Evolutionary conservation across 1,140 invertebrate genomes (phyloP).

Genomic region (Protaetia brevitarsis): DNA sequence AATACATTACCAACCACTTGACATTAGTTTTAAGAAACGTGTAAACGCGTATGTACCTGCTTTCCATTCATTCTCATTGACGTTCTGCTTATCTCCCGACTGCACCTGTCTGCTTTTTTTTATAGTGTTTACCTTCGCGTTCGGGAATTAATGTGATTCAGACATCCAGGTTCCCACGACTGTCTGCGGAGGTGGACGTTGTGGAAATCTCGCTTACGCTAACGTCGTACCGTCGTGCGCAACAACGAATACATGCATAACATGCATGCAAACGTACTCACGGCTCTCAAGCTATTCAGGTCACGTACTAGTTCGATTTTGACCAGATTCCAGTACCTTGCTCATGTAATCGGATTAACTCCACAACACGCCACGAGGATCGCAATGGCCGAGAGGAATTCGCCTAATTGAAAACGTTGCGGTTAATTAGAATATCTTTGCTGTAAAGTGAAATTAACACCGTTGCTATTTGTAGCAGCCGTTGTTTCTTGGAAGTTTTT

Average conservation of each 20-base stretch:
- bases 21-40: no score
- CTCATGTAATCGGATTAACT: conserved; percentile 7
- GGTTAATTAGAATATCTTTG: conserved; percentile 2
- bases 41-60: no score
- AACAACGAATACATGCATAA: neutral
- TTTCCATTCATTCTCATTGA: no score
- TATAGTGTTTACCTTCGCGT: neutral
- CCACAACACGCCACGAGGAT: neutral
- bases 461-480: no score
- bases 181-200: conserved; percentile 7
- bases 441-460: no score
- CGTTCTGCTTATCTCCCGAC: neutral
- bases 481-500: no score
- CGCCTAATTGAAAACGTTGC: neutral
- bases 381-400: neutral
- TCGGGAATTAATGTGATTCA: neutral
- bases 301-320: conserved; percentile 14
- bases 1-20: no score
- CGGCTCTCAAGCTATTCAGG: conserved; percentile 8
- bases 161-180: neutral
- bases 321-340: conserved; percentile 15
- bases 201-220: conserved; percentile 2
- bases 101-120: conserved; percentile 6
- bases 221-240: neutral
- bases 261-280: no score